Evolutionary conservation across 2,113 vertebrate species (phyloP), one percentile per base, ranked within the genome.

Genomic region (Chinchilla lanigera): DNA sequence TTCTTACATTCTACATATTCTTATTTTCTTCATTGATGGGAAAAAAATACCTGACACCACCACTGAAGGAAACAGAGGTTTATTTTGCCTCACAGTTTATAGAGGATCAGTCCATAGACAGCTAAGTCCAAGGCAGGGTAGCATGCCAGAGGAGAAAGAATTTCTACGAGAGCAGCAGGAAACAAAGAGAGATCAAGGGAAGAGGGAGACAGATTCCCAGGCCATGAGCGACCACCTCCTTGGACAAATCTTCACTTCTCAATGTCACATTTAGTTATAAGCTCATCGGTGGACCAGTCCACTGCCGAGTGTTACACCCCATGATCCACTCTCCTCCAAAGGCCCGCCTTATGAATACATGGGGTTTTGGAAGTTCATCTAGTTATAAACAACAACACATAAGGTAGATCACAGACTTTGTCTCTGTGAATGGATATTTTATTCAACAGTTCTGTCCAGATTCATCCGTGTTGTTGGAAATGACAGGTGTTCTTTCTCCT

Each of bases 121-220:
- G 38, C 38, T 73, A 38, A 73, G 22, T 24, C n/a, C 4, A 9
- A 44, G 19, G 38, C 71, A 73, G 38, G 4, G 38, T 4, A 12
- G 71, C 38, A 10, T 73, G 38, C 20, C 4, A 13, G 38, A 73
- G 71, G 22, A 73, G 38, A 44, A 73, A 13, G 38, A 44, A 44
- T 3, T 44, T 38, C 4, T n/a, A 22, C 10, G 7, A 41, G 1
- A 73, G 69, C n/a, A 41, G 38, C 8, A 5, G n/a, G 69, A 73
- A 73, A 20, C 9, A 24, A 22, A 5, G n/a, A 41, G n/a, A 41
- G 1, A 38, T 24, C 35, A 20, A 26, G 10, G 71, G 7, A 69
- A 8, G n/a, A 69, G 35, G 67, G 11, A 26, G 5, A 6, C 4
- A 26, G 13, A 26, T 7, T 0, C 12, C 20, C 38, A 14, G 24